Conservation (phyloP, 2,113 vertebrate species). For the Catagonus wagneri region DNA sequence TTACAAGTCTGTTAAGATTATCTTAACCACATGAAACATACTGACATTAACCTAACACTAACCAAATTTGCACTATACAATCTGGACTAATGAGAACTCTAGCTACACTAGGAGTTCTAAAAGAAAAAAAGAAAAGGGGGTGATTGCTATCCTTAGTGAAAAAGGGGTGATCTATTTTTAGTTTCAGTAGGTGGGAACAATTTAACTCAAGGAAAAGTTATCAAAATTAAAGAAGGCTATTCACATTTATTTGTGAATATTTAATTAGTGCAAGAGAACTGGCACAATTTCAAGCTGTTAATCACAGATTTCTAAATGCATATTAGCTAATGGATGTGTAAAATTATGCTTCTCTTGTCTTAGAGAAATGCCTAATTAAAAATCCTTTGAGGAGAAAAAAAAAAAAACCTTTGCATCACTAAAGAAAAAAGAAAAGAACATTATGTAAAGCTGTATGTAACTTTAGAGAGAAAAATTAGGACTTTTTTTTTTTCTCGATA, state of each 20-base stretch:
- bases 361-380: constrained; percentile 82
- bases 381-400: constrained; percentile 33
- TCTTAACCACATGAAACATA: background rate
- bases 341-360: constrained; percentile 75
- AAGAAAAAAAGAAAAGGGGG: constrained; percentile 12
- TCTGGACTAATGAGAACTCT: constrained; percentile 26
- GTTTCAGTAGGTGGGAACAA: constrained; percentile 51
- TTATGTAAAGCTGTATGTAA: constrained; percentile 35
- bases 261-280: constrained; percentile 77
- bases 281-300: constrained; percentile 73
- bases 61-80: constrained; percentile 40
- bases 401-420: constrained; percentile 67
- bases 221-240: constrained; percentile 65
- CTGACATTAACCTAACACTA: constrained; percentile 25
- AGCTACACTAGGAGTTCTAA: constrained; percentile 21
- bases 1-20: constrained; percentile 47
- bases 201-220: constrained; percentile 72
- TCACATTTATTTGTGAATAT: constrained; percentile 72
- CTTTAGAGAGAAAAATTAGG: background rate
- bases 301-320: constrained; percentile 76
- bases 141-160: constrained; percentile 48
- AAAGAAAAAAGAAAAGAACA: constrained; percentile 32
- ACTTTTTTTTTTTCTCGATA: background rate
- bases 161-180: constrained; percentile 60
- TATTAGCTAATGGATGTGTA: constrained; percentile 74